Conservation (phyloP, 2,888 invertebrate species). For the Phasia obesa region DNA sequence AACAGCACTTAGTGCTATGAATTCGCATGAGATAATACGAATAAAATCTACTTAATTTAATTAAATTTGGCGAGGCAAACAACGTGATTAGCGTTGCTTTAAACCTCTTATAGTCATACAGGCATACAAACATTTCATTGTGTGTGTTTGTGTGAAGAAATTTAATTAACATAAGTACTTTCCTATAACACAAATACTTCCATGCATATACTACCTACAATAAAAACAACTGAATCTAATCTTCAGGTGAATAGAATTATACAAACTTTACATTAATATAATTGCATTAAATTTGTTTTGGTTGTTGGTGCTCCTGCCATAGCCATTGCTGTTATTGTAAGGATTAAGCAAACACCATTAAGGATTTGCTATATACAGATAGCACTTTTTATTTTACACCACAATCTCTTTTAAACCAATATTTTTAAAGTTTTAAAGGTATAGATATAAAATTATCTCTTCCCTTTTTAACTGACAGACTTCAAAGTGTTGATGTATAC, state of each 20-base stretch:
- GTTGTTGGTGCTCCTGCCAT: slow-evolving; percentile 4
- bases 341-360: slow-evolving; percentile 41
- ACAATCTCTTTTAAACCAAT: slow-evolving; percentile 32
- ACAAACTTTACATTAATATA: slow-evolving; percentile 50
- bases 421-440: slow-evolving; percentile 27
- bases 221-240: slow-evolving; percentile 38
- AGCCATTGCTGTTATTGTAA: slow-evolving; percentile 30
- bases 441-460: slow-evolving; percentile 42
- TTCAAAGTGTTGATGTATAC: slow-evolving; percentile 52
- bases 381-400: slow-evolving; percentile 34
- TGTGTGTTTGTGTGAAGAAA: slow-evolving; percentile 21
- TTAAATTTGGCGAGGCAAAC: slow-evolving; percentile 58
- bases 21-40: slow-evolving; percentile 36
- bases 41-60: slow-evolving; percentile 63
- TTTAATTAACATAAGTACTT: slow-evolving; percentile 61
- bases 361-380: slow-evolving; percentile 23
- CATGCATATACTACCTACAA: not conserved
- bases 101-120: slow-evolving; percentile 10
- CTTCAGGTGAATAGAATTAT: slow-evolving; percentile 52
- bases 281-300: slow-evolving; percentile 43
- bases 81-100: slow-evolving; percentile 57
- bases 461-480: not conserved
- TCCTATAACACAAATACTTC: slow-evolving; percentile 21
- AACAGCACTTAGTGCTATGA: not conserved
- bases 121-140: not conserved